Percentiles rank a stretch among this genome's conserved stretches.
phyloP scores from a whole-genome alignment of 1,140 invertebrate species.

The Apis cerana region DNA sequence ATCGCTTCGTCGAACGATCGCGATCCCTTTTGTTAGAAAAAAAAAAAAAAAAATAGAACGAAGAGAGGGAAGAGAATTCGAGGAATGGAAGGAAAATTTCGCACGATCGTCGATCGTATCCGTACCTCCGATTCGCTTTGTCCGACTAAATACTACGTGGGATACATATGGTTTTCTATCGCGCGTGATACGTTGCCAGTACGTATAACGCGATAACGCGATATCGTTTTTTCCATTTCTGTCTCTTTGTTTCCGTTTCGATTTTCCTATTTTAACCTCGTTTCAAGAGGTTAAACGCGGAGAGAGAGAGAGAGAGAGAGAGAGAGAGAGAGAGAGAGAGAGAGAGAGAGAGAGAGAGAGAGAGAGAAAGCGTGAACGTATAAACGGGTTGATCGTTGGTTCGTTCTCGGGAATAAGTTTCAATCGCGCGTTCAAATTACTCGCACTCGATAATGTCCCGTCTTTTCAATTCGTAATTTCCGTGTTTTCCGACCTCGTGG shows the following conservation, averaged over 20 bases:
- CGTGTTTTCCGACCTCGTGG: slow-evolving; percentile 72
- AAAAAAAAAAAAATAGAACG: no score
- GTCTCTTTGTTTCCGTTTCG: not conserved
- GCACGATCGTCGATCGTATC: not conserved
- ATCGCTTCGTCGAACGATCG: not conserved
- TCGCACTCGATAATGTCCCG: slow-evolving; percentile 33
- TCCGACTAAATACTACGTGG: no score
- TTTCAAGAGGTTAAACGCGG: no score
- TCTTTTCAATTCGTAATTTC: slow-evolving; percentile 56
- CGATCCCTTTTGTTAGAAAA: no score
- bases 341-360: no score
- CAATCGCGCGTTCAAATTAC: slow-evolving; percentile 34
- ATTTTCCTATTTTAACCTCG: no score
- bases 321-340: no score
- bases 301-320: no score
- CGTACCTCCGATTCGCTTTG: accelerated
- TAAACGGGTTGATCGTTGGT: not conserved
- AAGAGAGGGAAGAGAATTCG: no score
- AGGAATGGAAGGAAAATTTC: not conserved
- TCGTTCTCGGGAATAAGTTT: not conserved
- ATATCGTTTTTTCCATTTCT: not conserved
- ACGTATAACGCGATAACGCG: not conserved
- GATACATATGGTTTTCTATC: not conserved
- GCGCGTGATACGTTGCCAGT: not conserved
- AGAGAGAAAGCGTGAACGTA: not conserved